Evolutionary conservation across 2,888 invertebrate species (phyloP).

Genomic region (Tachina grossa): DNA sequence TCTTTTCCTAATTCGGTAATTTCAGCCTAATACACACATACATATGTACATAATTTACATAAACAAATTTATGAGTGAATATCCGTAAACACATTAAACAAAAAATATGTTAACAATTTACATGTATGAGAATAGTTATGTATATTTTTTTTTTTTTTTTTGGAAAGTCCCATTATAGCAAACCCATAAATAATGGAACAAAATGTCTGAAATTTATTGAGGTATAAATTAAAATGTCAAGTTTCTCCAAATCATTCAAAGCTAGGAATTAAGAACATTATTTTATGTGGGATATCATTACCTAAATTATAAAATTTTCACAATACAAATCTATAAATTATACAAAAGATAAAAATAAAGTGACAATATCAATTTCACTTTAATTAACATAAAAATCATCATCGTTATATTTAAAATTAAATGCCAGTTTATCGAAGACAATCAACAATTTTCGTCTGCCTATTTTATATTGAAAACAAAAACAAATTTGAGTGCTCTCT

Average conservation of each 20-base stretch:
- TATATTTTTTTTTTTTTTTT: neutral
- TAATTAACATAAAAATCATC: constrained; percentile 47
- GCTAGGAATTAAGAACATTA: neutral
- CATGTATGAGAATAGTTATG: too few relatives aligned
- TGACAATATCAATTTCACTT: constrained; percentile 53
- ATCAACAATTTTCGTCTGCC: too few relatives aligned
- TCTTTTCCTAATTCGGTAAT: neutral
- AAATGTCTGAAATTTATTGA: neutral
- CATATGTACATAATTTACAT: too few relatives aligned
- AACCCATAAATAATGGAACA: neutral
- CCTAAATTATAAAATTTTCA: neutral
- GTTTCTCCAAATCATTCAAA: neutral
- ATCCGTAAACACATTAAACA: too few relatives aligned
- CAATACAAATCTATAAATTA: neutral
- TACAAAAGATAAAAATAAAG: constrained; percentile 7
- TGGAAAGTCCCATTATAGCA: constrained; percentile 22
- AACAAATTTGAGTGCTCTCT: too few relatives aligned
- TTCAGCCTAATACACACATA: neutral
- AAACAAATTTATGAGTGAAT: too few relatives aligned
- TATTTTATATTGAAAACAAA: too few relatives aligned
- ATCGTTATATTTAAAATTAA: constrained; percentile 1
- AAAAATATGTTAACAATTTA: constrained; percentile 3
- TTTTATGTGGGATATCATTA: neutral
- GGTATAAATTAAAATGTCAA: constrained; percentile 10
- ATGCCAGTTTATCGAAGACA: too few relatives aligned